Percentiles rank a stretch among this genome's conserved stretches.
Conservation (phyloP, 2,113 vertebrate species). For the Narcine bancroftii region DNA sequence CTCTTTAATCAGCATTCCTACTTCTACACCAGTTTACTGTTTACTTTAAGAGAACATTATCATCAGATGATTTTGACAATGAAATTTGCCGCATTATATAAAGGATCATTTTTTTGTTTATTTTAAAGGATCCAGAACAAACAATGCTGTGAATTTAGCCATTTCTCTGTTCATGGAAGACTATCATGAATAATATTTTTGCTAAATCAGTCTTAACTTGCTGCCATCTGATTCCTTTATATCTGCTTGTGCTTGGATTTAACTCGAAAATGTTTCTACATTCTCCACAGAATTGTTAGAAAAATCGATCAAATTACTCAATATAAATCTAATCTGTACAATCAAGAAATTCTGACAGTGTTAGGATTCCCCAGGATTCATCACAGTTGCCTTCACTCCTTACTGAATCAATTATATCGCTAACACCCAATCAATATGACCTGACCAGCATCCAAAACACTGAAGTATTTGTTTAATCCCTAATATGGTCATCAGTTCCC, state of each 20-base stretch:
- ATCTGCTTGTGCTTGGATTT: background rate
- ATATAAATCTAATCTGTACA: background rate
- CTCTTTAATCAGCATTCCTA: background rate
- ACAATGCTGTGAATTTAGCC: background rate
- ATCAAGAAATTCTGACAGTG: background rate
- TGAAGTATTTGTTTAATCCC: background rate
- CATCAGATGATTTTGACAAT: background rate
- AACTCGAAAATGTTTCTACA: background rate
- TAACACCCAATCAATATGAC: conserved; percentile 34
- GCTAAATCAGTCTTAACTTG: background rate
- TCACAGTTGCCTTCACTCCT: background rate
- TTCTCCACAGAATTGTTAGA: background rate
- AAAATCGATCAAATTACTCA: conserved; percentile 4
- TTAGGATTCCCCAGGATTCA: background rate
- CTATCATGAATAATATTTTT: background rate
- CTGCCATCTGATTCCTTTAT: background rate
- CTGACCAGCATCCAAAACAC: conserved; percentile 2
- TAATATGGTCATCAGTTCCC: background rate
- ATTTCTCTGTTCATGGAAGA: background rate
- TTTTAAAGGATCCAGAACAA: background rate
- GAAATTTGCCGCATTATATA: background rate
- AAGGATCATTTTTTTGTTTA: too few species aligned
- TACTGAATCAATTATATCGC: background rate
- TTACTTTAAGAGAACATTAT: background rate
- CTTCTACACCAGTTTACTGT: background rate